A percentile compares a stretch with the other conserved stretches of the same genome.
These are phyloP conservation scores for Ophiothrix spiculata DNA, from an alignment of 35 echinoderm and acorn worm genomes.

Conservation along the genomic window DNA sequence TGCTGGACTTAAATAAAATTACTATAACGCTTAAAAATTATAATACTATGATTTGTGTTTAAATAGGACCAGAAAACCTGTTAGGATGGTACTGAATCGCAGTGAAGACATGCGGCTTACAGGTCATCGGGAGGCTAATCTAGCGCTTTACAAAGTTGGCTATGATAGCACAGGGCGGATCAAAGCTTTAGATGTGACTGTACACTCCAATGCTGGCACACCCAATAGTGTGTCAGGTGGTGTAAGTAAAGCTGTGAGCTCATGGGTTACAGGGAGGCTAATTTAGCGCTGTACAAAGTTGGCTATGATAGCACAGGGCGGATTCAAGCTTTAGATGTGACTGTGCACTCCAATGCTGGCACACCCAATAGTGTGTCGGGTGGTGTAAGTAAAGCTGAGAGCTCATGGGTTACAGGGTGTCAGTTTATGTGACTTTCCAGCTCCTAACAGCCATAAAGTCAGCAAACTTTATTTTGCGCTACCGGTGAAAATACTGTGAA, in stretches of 20 bases:
- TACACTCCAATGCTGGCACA: background rate
- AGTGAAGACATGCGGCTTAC: slow-evolving; percentile 2
- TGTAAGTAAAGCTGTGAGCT: background rate
- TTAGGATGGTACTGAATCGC: background rate
- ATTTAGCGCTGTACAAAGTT: background rate
- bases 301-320: background rate
- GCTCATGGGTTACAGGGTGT: no score
- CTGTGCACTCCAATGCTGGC: background rate
- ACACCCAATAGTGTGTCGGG: background rate
- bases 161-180: background rate
- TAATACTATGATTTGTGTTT: no score
- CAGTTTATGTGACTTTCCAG: no score
- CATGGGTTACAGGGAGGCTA: background rate
- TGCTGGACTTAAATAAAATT: no score
- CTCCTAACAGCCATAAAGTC: no score
- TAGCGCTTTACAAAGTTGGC: background rate
- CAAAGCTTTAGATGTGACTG: background rate
- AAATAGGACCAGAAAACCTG: background rate
- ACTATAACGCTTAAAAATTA: no score
- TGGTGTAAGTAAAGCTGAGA: no score
- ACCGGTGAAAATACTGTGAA: no score
- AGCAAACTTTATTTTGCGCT: no score
- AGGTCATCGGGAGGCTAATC: background rate
- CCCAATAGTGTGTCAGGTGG: background rate
- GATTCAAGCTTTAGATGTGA: background rate